Base-by-base conservation (phyloP, 2,113 vertebrate species). In the Todiramphus saurophagus region DNA sequence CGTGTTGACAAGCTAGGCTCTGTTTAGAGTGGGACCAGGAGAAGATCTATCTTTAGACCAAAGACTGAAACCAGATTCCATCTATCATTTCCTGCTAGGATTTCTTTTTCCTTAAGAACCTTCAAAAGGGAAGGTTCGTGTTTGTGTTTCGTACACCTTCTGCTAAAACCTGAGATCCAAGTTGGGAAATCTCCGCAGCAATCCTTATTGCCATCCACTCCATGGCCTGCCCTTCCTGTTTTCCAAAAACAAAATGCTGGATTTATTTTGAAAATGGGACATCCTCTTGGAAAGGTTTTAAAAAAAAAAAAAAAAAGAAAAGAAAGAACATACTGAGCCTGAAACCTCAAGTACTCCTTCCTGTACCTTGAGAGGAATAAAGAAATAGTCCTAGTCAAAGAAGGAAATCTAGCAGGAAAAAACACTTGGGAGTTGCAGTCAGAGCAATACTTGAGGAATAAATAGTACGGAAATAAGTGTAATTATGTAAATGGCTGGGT, bases 191-290 rank as follows among this genome's bases (percentile, higher is more conserved):
- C 83, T 89, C 83, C 74, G 67, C 81, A 85, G 62, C 87, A 87
- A 95, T 94, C 96, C 96, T 93, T 94, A 96, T 89, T 96, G 59
- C 92, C 50, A 87, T 85, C 80, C 41, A 89, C 37, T 84, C 83
- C 83, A 73, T 25, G 89, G 78, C 75, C 90, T 93, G 96, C 95
- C 93, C 91, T 96, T 97, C 96, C 96, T 97, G 96, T 96, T 96
- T 97, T 94, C 96, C 77, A 91, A 79, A 96, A 91, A 30, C 83
- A 96, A 96, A 94, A 89, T 68, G 70, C 39, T 87, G 63, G 44
- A 82, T 94, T 96, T 96, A 94, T 93, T 94, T 97, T 83, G 63
- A 91, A 94, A 91, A 92, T 91, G 93, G 96, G 95, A 97, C 87
- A 96, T 97, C 96, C 96, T 96, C 95, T 91, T 92, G 81, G 83